Percentiles rank a stretch among this genome's conserved stretches.
Conservation (phyloP, 2,113 vertebrate genomes). For the Ranitomeya variabilis region DNA sequence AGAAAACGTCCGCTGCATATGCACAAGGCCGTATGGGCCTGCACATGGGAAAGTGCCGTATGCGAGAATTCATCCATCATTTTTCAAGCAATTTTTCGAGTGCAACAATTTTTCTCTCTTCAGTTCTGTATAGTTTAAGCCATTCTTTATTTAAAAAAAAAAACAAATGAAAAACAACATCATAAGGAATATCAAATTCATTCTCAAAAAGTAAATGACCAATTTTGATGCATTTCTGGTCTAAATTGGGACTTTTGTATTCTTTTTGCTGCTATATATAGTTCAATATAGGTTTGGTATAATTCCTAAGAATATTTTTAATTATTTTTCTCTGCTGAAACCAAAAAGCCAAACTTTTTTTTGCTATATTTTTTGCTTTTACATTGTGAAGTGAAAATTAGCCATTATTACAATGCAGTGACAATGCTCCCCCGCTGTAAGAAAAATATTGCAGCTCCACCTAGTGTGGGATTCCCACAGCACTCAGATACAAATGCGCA, state of each 20-base stretch:
- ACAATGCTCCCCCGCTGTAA: neutral
- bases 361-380: neutral
- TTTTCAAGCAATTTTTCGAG: too few relatives aligned
- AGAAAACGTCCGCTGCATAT: too few relatives aligned
- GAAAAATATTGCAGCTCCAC: constrained; percentile 24
- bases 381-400: neutral
- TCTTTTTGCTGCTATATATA: neutral
- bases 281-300: neutral
- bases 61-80: too few relatives aligned
- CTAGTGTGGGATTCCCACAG: constrained; percentile 16
- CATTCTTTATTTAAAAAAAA: too few relatives aligned
- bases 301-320: neutral
- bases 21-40: too few relatives aligned
- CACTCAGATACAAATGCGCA: constrained; percentile 34
- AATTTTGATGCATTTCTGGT: neutral
- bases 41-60: too few relatives aligned
- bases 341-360: neutral
- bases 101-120: too few relatives aligned
- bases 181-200: too few relatives aligned
- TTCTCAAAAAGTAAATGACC: neutral
- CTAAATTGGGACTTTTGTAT: neutral
- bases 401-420: neutral
- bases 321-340: too few relatives aligned
- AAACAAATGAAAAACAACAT: too few relatives aligned
- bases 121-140: too few relatives aligned